Conservation (phyloP, 1,140 invertebrate genomes). For the Drosophila murphyi region DNA sequence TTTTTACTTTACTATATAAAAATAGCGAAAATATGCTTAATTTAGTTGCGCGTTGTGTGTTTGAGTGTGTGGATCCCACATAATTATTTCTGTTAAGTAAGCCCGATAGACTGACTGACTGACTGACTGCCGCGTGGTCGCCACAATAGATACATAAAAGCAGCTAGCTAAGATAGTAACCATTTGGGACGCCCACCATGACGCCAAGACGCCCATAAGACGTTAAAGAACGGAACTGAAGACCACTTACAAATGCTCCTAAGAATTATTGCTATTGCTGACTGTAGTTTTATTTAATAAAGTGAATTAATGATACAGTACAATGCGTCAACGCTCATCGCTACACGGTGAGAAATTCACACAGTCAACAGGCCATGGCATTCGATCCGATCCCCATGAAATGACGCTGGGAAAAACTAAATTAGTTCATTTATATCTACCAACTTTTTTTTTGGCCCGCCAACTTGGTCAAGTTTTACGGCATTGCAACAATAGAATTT, state of each 20-base stretch:
- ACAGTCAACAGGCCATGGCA: constrained; percentile 12
- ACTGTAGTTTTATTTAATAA: constrained; percentile 78
- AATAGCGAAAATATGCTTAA: constrained; percentile 82
- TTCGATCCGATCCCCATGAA: constrained; percentile 26
- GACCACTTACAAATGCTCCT: constrained; percentile 70
- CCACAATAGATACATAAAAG: constrained; percentile 36
- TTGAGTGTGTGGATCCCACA: constrained; percentile 62
- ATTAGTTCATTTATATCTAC: constrained; percentile 75
- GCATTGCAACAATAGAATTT: constrained; percentile 68
- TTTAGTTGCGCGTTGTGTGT: constrained; percentile 60
- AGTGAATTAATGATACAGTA: constrained; percentile 71
- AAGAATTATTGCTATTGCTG: constrained; percentile 71
- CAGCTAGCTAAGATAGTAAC: constrained; percentile 40
- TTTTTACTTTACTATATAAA: constrained; percentile 52
- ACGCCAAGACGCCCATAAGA: constrained; percentile 58
- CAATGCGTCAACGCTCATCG: constrained; percentile 42
- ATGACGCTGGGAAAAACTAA: constrained; percentile 59
- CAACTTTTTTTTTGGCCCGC: constrained; percentile 24
- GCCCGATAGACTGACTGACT: constrained; percentile 43
- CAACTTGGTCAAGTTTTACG: constrained; percentile 70
- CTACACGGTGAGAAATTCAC: constrained; percentile 77
- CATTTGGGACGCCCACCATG: constrained; percentile 67
- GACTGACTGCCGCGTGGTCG: constrained; percentile 62
- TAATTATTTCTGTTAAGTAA: constrained; percentile 80
- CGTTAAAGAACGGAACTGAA: constrained; percentile 36